Conservation (phyloP, 2,888 invertebrate genomes). For the Teleiodes luculella region DNA sequence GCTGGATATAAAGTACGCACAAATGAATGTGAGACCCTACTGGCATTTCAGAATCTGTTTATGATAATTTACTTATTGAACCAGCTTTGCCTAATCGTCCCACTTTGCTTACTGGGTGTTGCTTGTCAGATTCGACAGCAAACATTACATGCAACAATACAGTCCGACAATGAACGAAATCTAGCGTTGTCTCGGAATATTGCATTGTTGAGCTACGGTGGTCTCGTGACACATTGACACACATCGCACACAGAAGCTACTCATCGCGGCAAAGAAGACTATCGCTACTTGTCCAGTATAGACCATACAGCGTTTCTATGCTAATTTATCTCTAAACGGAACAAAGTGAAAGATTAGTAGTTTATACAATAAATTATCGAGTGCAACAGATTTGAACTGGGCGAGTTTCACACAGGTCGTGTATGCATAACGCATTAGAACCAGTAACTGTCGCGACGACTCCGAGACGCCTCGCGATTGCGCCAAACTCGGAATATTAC, state of each 20-base stretch:
- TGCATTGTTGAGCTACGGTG: background rate
- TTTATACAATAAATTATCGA: slow-evolving; percentile 60
- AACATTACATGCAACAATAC: slow-evolving; percentile 12
- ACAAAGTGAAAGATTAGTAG: slow-evolving; percentile 72
- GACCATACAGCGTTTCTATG: slow-evolving; percentile 52
- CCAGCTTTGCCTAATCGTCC: slow-evolving; percentile 28
- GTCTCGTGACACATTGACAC: slow-evolving; percentile 45
- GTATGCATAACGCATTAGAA: slow-evolving; percentile 59
- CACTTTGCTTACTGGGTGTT: slow-evolving; percentile 4
- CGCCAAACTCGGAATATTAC: slow-evolving; percentile 8
- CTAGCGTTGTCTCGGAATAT: slow-evolving; percentile 12
- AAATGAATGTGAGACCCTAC: slow-evolving; percentile 37
- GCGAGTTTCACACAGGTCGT: slow-evolving; percentile 63
- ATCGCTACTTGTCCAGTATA: slow-evolving; percentile 47
- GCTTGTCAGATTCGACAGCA: slow-evolving; percentile 1
- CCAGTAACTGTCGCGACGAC: slow-evolving; percentile 27
- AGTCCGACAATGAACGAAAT: slow-evolving; percentile 2
- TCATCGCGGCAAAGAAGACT: slow-evolving; percentile 43
- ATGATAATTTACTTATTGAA: slow-evolving; percentile 31
- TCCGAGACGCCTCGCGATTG: slow-evolving; percentile 26
- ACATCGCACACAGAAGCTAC: slow-evolving; percentile 33
- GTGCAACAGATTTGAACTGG: slow-evolving; percentile 58
- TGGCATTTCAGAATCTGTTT: slow-evolving; percentile 43
- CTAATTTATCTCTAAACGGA: slow-evolving; percentile 65
- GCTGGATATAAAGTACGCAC: slow-evolving; percentile 7